Percentiles rank a stretch among this genome's conserved stretches.
Conservation (phyloP, 1,140 invertebrate genomes). For the Drosophila jambulina region DNA sequence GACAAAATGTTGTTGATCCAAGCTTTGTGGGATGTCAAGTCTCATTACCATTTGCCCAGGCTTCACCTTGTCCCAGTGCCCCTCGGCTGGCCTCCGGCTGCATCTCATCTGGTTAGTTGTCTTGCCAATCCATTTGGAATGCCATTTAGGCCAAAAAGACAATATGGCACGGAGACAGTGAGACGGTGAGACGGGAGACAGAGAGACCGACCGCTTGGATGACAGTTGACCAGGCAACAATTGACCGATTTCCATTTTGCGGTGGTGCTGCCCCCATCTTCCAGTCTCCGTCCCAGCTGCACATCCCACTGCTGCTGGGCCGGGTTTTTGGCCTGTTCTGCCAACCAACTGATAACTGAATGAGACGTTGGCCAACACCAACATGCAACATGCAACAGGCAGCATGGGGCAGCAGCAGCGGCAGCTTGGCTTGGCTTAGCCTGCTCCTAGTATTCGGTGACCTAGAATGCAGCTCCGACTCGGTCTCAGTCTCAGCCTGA, state of each 20-base stretch:
- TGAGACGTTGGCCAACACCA: constrained; percentile 78
- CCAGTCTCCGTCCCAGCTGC: constrained; percentile 3
- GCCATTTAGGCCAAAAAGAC: constrained; percentile 73
- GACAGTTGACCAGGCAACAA: constrained; percentile 76
- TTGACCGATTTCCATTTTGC: constrained; percentile 73
- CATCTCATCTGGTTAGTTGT: constrained; percentile 21
- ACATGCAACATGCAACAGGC: constrained; percentile 47
- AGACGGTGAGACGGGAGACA: neutral
- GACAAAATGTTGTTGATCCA: constrained; percentile 21
- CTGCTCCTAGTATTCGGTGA: constrained; percentile 73
- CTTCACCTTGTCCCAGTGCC: constrained; percentile 39
- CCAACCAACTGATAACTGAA: constrained; percentile 70
- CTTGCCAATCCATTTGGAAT: constrained; percentile 55
- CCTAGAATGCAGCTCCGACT: constrained; percentile 73
- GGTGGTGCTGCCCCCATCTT: constrained; percentile 18
- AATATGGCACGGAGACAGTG: constrained; percentile 56
- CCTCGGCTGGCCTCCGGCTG: constrained; percentile 8
- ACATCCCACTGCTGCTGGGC: constrained; percentile 23
- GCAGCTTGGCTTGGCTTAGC: constrained; percentile 22
- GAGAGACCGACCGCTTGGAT: constrained; percentile 23
- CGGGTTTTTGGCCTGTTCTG: constrained; percentile 20
- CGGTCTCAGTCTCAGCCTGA: constrained; percentile 9
- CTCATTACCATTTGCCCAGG: constrained; percentile 36
- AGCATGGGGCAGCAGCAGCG: constrained; percentile 17
- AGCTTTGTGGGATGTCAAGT: constrained; percentile 31